Percentiles rank a stretch among this genome's conserved stretches.
phyloP scores from a whole-genome alignment of 1,140 invertebrate genomes.

The Solen grandis region DNA sequence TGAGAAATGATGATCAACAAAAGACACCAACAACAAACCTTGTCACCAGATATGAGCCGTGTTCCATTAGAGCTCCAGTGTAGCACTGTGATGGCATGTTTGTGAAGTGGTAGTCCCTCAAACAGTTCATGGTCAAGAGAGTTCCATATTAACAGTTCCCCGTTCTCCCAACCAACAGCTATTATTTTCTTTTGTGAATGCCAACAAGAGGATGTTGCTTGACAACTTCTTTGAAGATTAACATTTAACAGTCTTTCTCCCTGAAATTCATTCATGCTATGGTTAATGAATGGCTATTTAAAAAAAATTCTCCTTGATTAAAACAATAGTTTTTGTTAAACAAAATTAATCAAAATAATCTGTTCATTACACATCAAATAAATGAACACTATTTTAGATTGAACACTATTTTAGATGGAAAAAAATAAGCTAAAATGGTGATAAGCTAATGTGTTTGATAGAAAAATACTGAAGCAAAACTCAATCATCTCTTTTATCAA shows the following conservation, averaged over 20 bases:
- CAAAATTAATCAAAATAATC: no score
- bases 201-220: constrained; percentile 89
- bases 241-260: constrained; percentile 90
- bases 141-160: constrained; percentile 91
- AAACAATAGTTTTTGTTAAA: no score
- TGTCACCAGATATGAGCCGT: constrained; percentile 85
- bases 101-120: constrained; percentile 89
- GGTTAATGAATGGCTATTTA: no score
- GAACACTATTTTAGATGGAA: no score
- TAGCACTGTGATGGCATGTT: constrained; percentile 88
- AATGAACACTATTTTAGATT: no score
- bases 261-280: constrained; percentile 82
- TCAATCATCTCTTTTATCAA: no score
- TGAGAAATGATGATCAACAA: background rate
- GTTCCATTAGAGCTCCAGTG: constrained; percentile 90
- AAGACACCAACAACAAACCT: no score
- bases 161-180: constrained; percentile 94
- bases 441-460: no score
- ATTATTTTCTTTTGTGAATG: constrained; percentile 92
- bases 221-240: constrained; percentile 82
- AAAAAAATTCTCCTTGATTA: no score
- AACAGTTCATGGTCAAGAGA: constrained; percentile 86
- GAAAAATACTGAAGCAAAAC: no score
- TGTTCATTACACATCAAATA: no score
- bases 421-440: no score